phyloP scores from a whole-genome alignment of 2,797 vertebrate species.

The Halcyon leucocephala region DNA sequence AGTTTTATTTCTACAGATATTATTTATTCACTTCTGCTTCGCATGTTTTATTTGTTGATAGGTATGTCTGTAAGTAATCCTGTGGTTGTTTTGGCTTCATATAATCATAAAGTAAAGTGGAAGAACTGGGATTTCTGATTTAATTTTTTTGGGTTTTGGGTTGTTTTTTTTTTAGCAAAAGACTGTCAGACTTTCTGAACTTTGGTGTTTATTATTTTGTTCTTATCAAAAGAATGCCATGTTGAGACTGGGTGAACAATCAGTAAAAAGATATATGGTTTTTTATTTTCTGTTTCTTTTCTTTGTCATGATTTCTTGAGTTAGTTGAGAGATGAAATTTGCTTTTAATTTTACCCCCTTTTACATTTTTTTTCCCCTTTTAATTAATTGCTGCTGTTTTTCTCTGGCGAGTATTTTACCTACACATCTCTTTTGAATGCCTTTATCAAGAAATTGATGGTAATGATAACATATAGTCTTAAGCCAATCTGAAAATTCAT shows the following conservation, averaged over 20 bases:
- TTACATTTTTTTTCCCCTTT: neutral
- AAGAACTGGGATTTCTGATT: neutral
- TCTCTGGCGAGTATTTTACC: neutral
- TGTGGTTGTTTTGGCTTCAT: neutral
- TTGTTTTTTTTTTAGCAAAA: neutral
- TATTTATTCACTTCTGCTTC: neutral
- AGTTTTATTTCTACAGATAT: neutral
- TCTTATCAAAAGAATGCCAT: neutral
- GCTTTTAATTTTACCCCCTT: neutral
- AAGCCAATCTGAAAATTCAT: neutral
- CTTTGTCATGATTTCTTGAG: neutral
- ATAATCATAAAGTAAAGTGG: neutral
- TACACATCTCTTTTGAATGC: neutral
- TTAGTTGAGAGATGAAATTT: neutral
- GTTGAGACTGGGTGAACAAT: neutral
- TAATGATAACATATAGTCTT: neutral
- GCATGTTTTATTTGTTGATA: neutral
- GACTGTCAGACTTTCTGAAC: neutral
- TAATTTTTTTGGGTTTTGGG: neutral
- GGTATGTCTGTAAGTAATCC: neutral
- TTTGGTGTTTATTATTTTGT: neutral
- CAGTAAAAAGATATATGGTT: neutral
- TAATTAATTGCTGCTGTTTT: conserved; percentile 3
- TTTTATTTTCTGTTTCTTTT: neutral
- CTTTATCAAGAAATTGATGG: neutral